phyloP scores from a whole-genome alignment of 2,888 invertebrate genomes.

The Baccha elongata region DNA sequence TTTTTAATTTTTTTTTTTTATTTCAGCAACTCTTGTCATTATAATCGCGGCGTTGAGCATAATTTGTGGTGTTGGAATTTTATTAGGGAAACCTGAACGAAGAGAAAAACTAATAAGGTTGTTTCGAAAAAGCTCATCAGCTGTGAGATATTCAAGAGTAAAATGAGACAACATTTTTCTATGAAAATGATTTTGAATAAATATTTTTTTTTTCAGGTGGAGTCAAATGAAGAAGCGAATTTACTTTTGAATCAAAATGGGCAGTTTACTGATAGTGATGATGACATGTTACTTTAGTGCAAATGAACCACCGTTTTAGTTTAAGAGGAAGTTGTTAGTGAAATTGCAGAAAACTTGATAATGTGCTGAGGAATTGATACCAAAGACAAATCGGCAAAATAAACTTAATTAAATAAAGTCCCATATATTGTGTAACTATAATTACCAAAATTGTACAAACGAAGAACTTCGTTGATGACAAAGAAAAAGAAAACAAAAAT shows the following conservation, averaged over 20 bases:
- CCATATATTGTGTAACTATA: constrained; percentile 26
- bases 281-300: constrained; percentile 80
- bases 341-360: constrained; percentile 3
- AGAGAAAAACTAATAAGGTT: constrained; percentile 77
- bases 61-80: constrained; percentile 77
- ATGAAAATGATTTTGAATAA: too few relatives aligned
- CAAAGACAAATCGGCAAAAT: constrained; percentile 52
- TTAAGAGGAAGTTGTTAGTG: constrained; percentile 18
- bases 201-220: constrained; percentile 75
- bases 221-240: constrained; percentile 80
- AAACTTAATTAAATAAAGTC: constrained; percentile 37
- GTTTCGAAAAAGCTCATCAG: constrained; percentile 77
- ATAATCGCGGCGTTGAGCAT: constrained; percentile 77
- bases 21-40: constrained; percentile 28
- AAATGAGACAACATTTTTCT: not conserved
- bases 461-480: constrained; percentile 23
- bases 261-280: constrained; percentile 80
- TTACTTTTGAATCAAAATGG: constrained; percentile 80
- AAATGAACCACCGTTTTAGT: constrained; percentile 14
- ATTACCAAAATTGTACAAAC: not conserved
- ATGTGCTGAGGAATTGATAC: constrained; percentile 48
- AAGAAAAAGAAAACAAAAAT: constrained; percentile 31
- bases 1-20: constrained; percentile 33
- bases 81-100: constrained; percentile 79
- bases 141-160: constrained; percentile 80